Evolutionary conservation across 2,113 vertebrate species (phyloP), one percentile per base, ranked within the genome.

Genomic region (Cygnus atratus): DNA sequence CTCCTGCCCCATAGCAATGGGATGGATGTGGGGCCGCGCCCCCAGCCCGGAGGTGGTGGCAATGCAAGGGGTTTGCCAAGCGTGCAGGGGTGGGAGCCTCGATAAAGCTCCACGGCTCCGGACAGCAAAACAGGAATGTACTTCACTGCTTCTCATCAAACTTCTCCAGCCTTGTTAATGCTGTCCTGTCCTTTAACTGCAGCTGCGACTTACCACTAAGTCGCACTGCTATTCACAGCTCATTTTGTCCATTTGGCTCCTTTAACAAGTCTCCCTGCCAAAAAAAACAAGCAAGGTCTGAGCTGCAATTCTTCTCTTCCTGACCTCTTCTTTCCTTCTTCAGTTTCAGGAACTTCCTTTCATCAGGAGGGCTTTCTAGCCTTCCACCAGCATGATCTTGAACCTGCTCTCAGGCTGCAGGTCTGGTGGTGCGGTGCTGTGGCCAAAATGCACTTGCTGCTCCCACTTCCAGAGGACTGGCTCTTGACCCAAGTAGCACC

Each of bases 341-440:
- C 52, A 4, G 52, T n/a, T 72, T 26, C 72, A 54, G 24, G 37
- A 63, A 19, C 61, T 8, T 66, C 66, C 29, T 35, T 37, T 13
- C 24, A 26, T 15, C 59, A 77, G 19, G 76, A 83, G 19, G 31
- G 33, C 37, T 46, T 59, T 72, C 31, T 37, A 12, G 33, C 16
- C 26, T 29, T 31, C 31, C 12, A 39, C 19, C 54, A 8, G 19
- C 70, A 2, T 0, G 6, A 5, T 11, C 72, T 31, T 6, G 19
- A 41, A 7, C 37, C 33, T 25, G 37, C 33, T 43, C 48, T 22
- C 4, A 1, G 39, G 65, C 41, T 15, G 12, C 17, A 18, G 1
- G 4, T 15, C 18, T 6, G 24, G 21, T 4, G 9, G 22, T 48
- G 15, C 11, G n/a, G 28, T 28, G 28, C 19, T 28, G 11, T 0